These are phyloP conservation scores for Catotricha subobsoleta DNA, from an alignment of 2,888 invertebrate species.

Conservation along the genomic window DNA sequence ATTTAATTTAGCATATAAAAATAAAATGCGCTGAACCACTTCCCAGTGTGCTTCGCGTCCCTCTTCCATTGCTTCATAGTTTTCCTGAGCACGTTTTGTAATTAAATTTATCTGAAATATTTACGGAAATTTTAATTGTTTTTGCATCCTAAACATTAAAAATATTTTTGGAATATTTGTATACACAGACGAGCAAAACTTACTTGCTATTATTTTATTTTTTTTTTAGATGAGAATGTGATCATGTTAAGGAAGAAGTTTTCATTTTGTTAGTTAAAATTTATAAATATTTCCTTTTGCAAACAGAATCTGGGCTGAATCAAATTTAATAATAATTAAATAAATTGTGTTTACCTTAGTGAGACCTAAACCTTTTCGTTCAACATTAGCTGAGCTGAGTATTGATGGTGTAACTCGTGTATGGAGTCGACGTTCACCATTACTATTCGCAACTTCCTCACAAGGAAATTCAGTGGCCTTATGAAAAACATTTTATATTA, in stretches of 20 bases:
- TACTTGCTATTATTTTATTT: slow-evolving; percentile 10
- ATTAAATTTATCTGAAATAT: slow-evolving; percentile 43
- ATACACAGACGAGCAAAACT: slow-evolving; percentile 1
- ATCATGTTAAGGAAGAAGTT: too few relatives aligned
- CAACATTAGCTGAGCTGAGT: slow-evolving; percentile 72
- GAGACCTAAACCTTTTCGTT: slow-evolving; percentile 71
- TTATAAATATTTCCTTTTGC: too few relatives aligned
- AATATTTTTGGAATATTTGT: too few relatives aligned
- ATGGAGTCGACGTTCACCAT: slow-evolving; percentile 67
- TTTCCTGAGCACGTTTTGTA: slow-evolving; percentile 56
- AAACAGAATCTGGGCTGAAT: too few relatives aligned
- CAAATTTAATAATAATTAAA: too few relatives aligned
- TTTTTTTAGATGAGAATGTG: too few relatives aligned
- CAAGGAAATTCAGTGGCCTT: slow-evolving; percentile 80
- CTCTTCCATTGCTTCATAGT: slow-evolving; percentile 69
- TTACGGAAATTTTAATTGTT: not conserved
- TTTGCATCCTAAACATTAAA: not conserved
- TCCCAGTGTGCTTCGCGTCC: slow-evolving; percentile 98
- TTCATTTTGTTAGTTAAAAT: too few relatives aligned
- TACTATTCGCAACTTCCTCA: slow-evolving; percentile 56
- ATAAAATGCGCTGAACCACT: slow-evolving; percentile 89
- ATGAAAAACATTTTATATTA: not conserved
- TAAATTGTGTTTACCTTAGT: slow-evolving; percentile 77
- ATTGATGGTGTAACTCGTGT: slow-evolving; percentile 74
- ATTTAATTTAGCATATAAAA: slow-evolving; percentile 94